phyloP scores from a whole-genome alignment of 2,113 vertebrate genomes.

The Hemichromis elongatus region DNA sequence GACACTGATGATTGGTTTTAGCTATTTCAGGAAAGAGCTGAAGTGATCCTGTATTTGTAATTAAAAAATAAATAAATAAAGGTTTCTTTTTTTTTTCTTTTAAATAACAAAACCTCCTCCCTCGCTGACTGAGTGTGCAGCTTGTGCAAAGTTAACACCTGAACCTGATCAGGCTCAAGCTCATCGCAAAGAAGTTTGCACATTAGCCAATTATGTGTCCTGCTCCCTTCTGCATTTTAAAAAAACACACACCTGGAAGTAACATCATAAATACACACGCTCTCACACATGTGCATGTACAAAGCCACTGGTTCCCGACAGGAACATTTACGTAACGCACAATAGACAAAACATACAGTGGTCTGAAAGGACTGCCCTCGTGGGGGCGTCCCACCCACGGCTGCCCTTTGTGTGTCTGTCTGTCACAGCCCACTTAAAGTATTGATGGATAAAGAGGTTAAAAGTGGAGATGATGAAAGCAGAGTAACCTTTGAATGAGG shows the following conservation, averaged over 20 bases:
- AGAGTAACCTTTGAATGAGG: not conserved
- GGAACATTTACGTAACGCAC: conserved; percentile 40
- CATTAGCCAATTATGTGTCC: not conserved
- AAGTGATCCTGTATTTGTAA: not conserved
- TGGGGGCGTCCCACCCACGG: not conserved
- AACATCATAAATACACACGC: not conserved
- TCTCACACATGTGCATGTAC: not conserved
- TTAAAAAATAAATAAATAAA: not conserved
- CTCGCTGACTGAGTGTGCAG: not conserved
- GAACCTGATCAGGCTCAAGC: conserved; percentile 3
- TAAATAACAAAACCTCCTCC: not conserved
- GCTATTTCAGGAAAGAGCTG: not conserved
- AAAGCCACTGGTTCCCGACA: not conserved
- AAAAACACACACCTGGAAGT: not conserved
- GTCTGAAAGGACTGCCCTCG: not conserved
- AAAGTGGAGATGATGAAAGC: not conserved
- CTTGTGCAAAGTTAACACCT: not conserved
- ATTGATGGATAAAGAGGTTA: not conserved
- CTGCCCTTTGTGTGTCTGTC: not conserved
- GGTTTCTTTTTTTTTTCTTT: not conserved
- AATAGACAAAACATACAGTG: conserved; percentile 33
- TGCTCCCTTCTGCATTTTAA: not conserved
- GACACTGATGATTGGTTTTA: not conserved
- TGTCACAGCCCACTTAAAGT: conserved; percentile 11
- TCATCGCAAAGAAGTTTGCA: not conserved